phyloP scores from a whole-genome alignment of 2,113 vertebrate genomes.

The Labrus mixtus region DNA sequence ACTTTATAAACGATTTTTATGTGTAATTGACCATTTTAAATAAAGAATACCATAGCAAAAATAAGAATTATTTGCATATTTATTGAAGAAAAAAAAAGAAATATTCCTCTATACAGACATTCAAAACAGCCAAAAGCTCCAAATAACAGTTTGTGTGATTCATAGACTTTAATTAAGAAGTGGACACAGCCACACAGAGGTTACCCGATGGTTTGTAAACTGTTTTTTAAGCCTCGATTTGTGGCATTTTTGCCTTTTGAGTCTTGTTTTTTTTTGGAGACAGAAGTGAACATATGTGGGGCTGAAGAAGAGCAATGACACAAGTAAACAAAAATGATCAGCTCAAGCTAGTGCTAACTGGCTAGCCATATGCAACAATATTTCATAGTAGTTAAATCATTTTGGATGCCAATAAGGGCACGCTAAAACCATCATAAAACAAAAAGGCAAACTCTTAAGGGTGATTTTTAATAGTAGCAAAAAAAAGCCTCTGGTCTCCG shows the following conservation, averaged over 20 bases:
- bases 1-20: neutral
- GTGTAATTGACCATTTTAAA: neutral
- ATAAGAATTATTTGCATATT: neutral
- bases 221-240: neutral
- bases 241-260: neutral
- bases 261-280: neutral
- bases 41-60: neutral
- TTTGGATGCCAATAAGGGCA: too few relatives aligned
- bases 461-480: too few relatives aligned
- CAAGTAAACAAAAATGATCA: too few relatives aligned
- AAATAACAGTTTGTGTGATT: neutral
- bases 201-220: too few relatives aligned
- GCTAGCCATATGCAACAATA: too few relatives aligned
- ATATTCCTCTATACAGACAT: neutral
- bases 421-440: too few relatives aligned
- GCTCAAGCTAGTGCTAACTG: too few relatives aligned
- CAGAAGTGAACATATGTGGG: too few relatives aligned
- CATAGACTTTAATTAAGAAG: neutral
- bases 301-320: too few relatives aligned
- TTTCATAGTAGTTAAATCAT: too few relatives aligned
- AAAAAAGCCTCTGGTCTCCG: too few relatives aligned
- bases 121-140: neutral
- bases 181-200: neutral
- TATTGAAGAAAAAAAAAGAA: conserved; percentile 23
- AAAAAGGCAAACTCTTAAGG: too few relatives aligned